A percentile compares a stretch with the other conserved stretches of the same genome.
Evolutionary conservation across 2,113 vertebrate species (phyloP).

Genomic region (Oreochromis tanganicae): DNA sequence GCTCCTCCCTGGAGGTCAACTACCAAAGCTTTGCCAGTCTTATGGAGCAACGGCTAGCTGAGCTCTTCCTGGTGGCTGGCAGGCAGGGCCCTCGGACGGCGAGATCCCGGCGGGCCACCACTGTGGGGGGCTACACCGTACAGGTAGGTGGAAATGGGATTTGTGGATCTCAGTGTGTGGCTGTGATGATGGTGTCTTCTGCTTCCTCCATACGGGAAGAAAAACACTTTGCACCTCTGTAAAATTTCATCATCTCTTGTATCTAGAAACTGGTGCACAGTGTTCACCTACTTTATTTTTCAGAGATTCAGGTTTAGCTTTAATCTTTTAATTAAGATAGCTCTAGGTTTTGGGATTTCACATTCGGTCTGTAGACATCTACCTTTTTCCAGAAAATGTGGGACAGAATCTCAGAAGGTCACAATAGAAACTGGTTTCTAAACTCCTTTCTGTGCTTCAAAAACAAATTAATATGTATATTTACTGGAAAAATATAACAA

Average conservation of each 20-base stretch:
- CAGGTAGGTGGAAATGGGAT: conserved; percentile 74
- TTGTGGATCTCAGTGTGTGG: not conserved
- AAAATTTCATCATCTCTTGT: not conserved
- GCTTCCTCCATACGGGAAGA: not conserved
- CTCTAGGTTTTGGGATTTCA: fast-evolving
- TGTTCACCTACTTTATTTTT: not conserved
- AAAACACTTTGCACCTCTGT: not conserved
- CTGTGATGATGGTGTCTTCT: not conserved
- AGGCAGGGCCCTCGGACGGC: conserved; percentile 74
- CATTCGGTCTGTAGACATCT: not conserved
- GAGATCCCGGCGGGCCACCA: conserved; percentile 83
- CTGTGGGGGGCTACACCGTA: conserved; percentile 86
- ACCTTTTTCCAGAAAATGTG: not conserved
- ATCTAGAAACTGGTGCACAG: not conserved
- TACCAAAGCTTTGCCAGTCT: conserved; percentile 94
- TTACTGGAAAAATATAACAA: not conserved
- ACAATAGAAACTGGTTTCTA: not conserved
- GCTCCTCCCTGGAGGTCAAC: conserved; percentile 83
- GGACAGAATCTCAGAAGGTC: not conserved
- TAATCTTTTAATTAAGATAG: not conserved
- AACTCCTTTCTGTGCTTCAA: not conserved
- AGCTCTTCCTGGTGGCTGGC: conserved; percentile 89
- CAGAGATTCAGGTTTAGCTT: not conserved
- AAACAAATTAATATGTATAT: not conserved
- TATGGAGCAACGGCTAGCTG: conserved; percentile 95